Conservation (phyloP, 2,888 invertebrate species). For the Drosophila atroscutellata region DNA sequence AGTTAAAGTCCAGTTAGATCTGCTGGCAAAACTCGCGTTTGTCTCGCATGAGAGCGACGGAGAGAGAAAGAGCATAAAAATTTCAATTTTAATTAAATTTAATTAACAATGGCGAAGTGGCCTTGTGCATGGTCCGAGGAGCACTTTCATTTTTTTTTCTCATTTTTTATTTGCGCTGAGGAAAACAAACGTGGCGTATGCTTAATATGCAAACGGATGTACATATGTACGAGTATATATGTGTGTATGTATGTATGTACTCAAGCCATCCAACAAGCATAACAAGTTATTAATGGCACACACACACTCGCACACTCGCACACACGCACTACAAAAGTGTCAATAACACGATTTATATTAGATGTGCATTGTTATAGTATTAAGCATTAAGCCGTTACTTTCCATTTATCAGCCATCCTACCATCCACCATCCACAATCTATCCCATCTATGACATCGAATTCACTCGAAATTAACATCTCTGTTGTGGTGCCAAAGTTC, state of each 20-base stretch:
- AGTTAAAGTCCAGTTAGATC: conserved; percentile 2
- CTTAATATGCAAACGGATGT: conserved; percentile 57
- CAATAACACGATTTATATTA: conserved; percentile 52
- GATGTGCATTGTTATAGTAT: conserved; percentile 24
- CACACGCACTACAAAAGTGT: conserved; percentile 51
- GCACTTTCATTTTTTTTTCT: conserved; percentile 60
- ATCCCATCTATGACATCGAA: conserved; percentile 33
- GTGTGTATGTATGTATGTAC: conserved; percentile 1
- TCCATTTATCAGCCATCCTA: conserved; percentile 41
- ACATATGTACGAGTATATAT: background rate
- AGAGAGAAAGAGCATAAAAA: conserved; percentile 15
- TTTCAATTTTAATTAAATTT: conserved; percentile 39
- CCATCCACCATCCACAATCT: too few relatives aligned
- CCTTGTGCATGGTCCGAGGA: conserved; percentile 60
- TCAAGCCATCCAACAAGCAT: conserved; percentile 50
- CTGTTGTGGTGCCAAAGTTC: conserved; percentile 55
- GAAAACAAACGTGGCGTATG: conserved; percentile 52
- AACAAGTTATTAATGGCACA: conserved; percentile 53
- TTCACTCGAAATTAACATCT: conserved; percentile 50
- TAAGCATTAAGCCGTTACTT: conserved; percentile 42
- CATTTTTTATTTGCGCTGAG: conserved; percentile 15
- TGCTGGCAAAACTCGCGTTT: background rate
- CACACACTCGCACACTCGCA: background rate
- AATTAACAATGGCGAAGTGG: conserved; percentile 44
- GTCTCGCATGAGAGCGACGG: conserved; percentile 4